Percentiles rank a stretch among this genome's conserved stretches.
Conservation (phyloP, 2,888 invertebrate species). For the Microplitis deprimator region DNA sequence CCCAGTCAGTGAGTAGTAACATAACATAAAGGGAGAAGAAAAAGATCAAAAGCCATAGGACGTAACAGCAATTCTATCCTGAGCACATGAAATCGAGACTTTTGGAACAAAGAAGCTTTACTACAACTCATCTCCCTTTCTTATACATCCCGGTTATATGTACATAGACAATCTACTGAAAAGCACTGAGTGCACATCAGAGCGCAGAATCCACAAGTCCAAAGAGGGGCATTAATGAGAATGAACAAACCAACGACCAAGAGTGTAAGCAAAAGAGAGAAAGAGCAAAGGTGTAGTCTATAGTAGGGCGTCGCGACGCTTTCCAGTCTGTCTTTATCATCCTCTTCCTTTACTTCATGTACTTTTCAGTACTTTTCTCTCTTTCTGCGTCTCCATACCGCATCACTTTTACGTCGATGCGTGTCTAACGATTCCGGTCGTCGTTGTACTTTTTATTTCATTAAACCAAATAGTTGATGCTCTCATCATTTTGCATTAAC, state of each 20-base stretch:
- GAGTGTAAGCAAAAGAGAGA: not conserved
- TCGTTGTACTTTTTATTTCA: not conserved
- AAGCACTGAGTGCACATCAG: conserved; percentile 32
- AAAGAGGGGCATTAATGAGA: conserved; percentile 9
- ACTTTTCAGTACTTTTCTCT: too few relatives aligned
- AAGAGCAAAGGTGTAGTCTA: not conserved
- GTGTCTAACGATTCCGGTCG: conserved; percentile 22
- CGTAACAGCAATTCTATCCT: not conserved
- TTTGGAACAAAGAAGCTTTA: conserved; percentile 51
- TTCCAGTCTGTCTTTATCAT: not conserved
- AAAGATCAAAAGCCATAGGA: conserved; percentile 17
- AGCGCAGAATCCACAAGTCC: conserved; percentile 50
- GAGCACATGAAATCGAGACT: conserved; percentile 25
- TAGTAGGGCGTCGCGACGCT: not conserved
- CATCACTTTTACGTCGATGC: conserved; percentile 9
- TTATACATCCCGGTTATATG: not conserved
- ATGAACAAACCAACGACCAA: conserved; percentile 1
- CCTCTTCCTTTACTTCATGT: not conserved
- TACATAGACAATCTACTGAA: not conserved
- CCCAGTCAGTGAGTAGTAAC: conserved; percentile 2
- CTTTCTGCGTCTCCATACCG: too few relatives aligned
- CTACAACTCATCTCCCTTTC: conserved; percentile 42
- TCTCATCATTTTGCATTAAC: conserved; percentile 7
- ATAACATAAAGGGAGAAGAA: conserved; percentile 7
- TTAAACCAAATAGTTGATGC: not conserved